Percentiles rank a stretch among this genome's conserved stretches.
These are phyloP conservation scores for Tenualosa ilisha DNA, from an alignment of 2,797 vertebrate genomes.

Conservation along the genomic window DNA sequence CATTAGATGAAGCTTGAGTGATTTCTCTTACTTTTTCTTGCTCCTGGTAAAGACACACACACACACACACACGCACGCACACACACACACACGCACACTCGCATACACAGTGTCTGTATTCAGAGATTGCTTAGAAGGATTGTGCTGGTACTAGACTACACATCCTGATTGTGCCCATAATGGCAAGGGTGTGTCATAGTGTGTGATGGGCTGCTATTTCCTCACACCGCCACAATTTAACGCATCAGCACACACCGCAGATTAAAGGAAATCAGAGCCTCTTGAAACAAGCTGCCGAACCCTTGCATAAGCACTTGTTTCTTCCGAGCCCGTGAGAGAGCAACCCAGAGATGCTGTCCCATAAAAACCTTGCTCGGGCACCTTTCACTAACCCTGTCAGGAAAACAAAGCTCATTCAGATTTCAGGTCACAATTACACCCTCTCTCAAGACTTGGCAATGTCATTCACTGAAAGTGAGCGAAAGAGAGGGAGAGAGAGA, in stretches of 20 bases:
- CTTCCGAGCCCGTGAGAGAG: slow-evolving; percentile 44
- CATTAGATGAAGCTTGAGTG: slow-evolving; percentile 1
- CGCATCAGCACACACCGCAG: slow-evolving; percentile 64
- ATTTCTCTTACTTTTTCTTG: neutral
- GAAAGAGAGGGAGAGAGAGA: too few relatives aligned
- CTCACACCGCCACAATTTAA: slow-evolving; percentile 66
- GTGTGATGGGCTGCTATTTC: slow-evolving; percentile 68
- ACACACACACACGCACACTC: slow-evolving; percentile 26
- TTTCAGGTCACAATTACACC: neutral
- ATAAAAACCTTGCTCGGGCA: neutral
- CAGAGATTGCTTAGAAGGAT: neutral
- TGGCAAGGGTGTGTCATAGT: slow-evolving; percentile 61
- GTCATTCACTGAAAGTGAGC: neutral
- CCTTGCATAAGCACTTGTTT: slow-evolving; percentile 53
- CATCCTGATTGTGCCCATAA: slow-evolving; percentile 36
- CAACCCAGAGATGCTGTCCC: neutral
- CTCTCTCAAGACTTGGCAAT: neutral
- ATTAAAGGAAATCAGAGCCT: slow-evolving; percentile 61
- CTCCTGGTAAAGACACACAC: neutral
- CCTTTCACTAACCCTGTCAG: neutral
- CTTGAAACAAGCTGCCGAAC: slow-evolving; percentile 53
- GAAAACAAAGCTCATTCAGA: neutral
- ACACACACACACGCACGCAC: neutral
- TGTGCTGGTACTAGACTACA: slow-evolving; percentile 31
- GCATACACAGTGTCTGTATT: neutral